Conservation (phyloP, 1,140 invertebrate species). For the Drosophila micromelanica region DNA sequence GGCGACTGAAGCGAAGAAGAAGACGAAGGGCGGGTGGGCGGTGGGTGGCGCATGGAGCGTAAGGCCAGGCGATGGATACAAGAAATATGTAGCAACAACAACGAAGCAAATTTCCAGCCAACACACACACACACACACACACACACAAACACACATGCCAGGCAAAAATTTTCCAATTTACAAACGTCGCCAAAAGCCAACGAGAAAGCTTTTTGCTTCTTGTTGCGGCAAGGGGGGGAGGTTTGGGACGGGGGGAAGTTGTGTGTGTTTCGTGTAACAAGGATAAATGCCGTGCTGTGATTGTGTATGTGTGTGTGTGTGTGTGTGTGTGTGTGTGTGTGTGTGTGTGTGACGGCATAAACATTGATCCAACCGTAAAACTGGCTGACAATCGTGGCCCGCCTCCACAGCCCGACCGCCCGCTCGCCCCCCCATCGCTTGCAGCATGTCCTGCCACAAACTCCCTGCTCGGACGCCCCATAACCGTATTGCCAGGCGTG, state of each 20-base stretch:
- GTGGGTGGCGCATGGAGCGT: slow-evolving; percentile 56
- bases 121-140: slow-evolving; percentile 11
- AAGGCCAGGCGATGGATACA: slow-evolving; percentile 71
- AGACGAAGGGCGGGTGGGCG: slow-evolving; percentile 27
- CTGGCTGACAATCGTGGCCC: slow-evolving; percentile 74
- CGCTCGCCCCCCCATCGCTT: no score
- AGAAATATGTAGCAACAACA: slow-evolving; percentile 64
- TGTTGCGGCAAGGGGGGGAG: slow-evolving; percentile 6
- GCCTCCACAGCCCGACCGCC: background rate
- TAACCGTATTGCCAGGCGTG: slow-evolving; percentile 40
- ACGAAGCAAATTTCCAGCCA: slow-evolving; percentile 1
- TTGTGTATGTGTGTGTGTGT: slow-evolving; percentile 16
- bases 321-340: slow-evolving; percentile 16
- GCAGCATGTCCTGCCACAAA: slow-evolving; percentile 24
- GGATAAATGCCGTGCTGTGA: slow-evolving; percentile 71
- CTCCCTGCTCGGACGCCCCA: slow-evolving; percentile 1
- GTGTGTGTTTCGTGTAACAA: slow-evolving; percentile 60
- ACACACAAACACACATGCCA: slow-evolving; percentile 10
- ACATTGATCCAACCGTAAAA: slow-evolving; percentile 82
- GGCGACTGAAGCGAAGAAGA: background rate
- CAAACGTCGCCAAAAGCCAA: slow-evolving; percentile 67
- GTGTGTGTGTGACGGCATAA: slow-evolving; percentile 70
- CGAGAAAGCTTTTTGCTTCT: slow-evolving; percentile 45
- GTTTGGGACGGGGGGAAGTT: background rate
- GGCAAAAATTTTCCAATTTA: slow-evolving; percentile 77